Base-by-base conservation (phyloP, 2,888 invertebrate species). In the Metopia argyrocephala region DNA sequence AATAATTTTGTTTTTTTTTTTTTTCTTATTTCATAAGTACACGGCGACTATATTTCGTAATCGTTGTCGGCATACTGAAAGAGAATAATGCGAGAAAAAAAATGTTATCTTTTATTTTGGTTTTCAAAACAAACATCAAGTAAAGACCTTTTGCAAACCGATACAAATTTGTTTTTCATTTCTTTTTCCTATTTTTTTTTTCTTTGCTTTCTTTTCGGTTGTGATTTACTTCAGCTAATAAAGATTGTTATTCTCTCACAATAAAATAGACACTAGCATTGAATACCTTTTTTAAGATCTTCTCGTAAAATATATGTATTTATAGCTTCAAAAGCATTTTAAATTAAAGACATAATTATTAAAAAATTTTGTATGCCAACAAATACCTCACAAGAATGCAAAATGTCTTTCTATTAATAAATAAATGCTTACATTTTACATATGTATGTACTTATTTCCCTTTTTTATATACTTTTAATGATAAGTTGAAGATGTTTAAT, bases 41-140 rank as follows among this genome's bases (percentile, higher is more conserved):
- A 78, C 74, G 56, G 31, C 81, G 70, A 78, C 78, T 75, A 75
- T 78, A 70, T 81, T 78, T 75, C 81, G 81, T 78, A 81, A 66
- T 81, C 70, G 81, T 78, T 78, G 70, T 78, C 81, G 81, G 74
- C 74, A 75, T 78, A 81, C 81, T 81, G 54, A 73, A 66, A 21
- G 27, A 66, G 56, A 78, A 68, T 23, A 70, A 76, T 18, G 65
- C 71, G 31, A n/a, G n/a, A n/a, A n/a, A 48, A 59, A 65, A 56
- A 74, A 78, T 59, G 57, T 48, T 70, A 59, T 76, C 59, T 78
- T 69, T 54, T 54, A 68, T 46, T 64, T 76, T 59, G 78, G 61
- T 54, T 81, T 27, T 62, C 66, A 66, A 38, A 76, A 46, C 59
- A 79, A 76, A 76, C 45, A 45, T 79, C 62, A 50, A 70, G 56